Evolutionary conservation across 2,113 vertebrate species (phyloP), one percentile per base, ranked within the genome.

Genomic region (Setophaga kirtlandii): DNA sequence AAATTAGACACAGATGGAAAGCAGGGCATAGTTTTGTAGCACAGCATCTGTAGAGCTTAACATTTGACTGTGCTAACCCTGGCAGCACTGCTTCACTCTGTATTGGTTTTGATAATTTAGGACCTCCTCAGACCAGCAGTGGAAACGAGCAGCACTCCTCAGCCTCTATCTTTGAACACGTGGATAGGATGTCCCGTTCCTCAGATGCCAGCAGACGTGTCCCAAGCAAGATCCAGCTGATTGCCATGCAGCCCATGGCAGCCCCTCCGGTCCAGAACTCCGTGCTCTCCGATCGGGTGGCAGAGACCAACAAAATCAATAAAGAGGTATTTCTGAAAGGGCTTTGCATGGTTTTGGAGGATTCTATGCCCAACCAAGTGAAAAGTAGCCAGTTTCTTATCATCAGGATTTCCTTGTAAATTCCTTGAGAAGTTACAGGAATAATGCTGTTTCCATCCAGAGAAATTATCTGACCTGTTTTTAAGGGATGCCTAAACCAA

Each of bases 241-340:
- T 99, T 22, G 99, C 99, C 90, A 99, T 99, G 99, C 99, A 99
- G 81, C 99, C 99, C 1, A 99, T 99, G 97, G 97, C 99, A 2
- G 97, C 98, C 1, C 98, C 98, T 27, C 98, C 99, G 0, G 75
- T 97, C 39, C 99, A 98, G 89, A 98, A 98, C 76, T 98, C 98
- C 0, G 87, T 97, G 3, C 76, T 98, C 83, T 97, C 98, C 0
- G 98, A 98, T 80, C 98, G 98, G 64, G 97, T 98, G 47, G 96
- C 98, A 2, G 99, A 99, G 87, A 97, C 98, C 82, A 98, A 98
- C 97, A 99, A 99, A 95, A 99, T 99, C 62, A 99, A 99, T 97
- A 99, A 99, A 96, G 99, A 99, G 99, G 99, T 99, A 97, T 82
- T 55, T 83, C 62, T 86, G 12, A 60, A 67, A 77, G 67, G 52